Base-by-base conservation (phyloP, 2,888 invertebrate species). In the Caenorhabditis afra region DNA sequence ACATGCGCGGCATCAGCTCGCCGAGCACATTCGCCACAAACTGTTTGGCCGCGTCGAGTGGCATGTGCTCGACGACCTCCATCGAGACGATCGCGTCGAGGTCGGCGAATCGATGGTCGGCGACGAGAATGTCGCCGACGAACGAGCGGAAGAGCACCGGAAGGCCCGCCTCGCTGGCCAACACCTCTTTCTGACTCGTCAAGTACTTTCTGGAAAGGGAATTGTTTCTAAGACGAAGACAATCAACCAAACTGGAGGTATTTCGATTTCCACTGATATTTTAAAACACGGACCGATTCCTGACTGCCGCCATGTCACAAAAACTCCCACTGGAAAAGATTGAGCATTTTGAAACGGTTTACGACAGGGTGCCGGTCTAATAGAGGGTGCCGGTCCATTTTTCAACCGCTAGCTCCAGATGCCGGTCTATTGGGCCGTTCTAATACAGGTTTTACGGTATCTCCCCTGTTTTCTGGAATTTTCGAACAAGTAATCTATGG, bases 41-140 rank as follows among this genome's bases (percentile, higher is more conserved):
- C 10, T n/a, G n/a, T n/a, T 80, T 75, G 8, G 82, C 64, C 29
- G 91, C 84, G 5, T 87, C 86, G 23, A 86, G 75, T 12, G 87
- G 65, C 45, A 91, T 84, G 82, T 91, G 91, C 79, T 91, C 91
- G 39, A 91, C 91, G 84, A 85, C 81, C 82, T 85, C 85, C 7
- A 82, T 29, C 20, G 80, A 82, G 23, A 81, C 68, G 39, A 85
- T 83, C 4, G 75, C 76, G 59, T 84, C 84, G 14, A 67, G 65
- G 20, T 67, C 61, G 7, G 62, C 73, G 18, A 84, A 75, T 5
- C 84, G 79, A 23, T 65, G 68, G 49, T 85, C 84, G 4, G 66
- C 59, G 35, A 79, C 45, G 1, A 79, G 47, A 35, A 85, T 81
- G 50, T 75, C 57, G 16, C 85, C 85, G 22, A 44, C 14, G 61